A percentile compares a stretch with the other conserved stretches of the same genome.
Evolutionary conservation across 2,888 invertebrate species (phyloP).

Genomic region (Chymomyza fuscimana): DNA sequence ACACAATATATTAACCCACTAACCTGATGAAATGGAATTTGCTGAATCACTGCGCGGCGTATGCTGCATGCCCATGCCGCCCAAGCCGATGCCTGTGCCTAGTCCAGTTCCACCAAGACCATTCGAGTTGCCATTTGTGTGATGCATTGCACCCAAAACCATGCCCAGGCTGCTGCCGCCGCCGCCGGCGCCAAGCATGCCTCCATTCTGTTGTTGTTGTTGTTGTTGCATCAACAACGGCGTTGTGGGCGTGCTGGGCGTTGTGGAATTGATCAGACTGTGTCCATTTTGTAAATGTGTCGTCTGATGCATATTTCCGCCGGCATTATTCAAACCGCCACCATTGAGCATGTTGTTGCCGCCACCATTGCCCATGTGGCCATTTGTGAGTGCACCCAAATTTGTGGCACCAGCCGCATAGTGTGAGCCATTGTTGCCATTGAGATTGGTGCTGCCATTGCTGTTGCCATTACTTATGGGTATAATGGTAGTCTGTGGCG

Average conservation of each 20-base stretch:
- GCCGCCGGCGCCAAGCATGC: slow-evolving; percentile 20
- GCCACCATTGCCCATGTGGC: slow-evolving; percentile 36
- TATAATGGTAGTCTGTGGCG: slow-evolving; percentile 81
- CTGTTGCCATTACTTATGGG: slow-evolving; percentile 77
- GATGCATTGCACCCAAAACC: slow-evolving; percentile 31
- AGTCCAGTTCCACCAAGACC: slow-evolving; percentile 43
- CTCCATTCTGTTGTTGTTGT: slow-evolving; percentile 53
- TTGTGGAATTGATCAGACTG: slow-evolving; percentile 61
- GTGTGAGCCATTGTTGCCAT: slow-evolving; percentile 38
- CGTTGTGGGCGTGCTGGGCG: slow-evolving; percentile 41
- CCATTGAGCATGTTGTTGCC: slow-evolving; percentile 46
- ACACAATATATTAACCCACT: slow-evolving; percentile 43
- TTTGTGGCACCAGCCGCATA: slow-evolving; percentile 58
- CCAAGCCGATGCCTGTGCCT: slow-evolving; percentile 31
- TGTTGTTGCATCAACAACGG: slow-evolving; percentile 60
- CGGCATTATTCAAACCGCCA: slow-evolving; percentile 29
- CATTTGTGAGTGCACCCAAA: slow-evolving; percentile 54
- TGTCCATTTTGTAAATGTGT: slow-evolving; percentile 53
- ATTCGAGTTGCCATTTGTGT: slow-evolving; percentile 56
- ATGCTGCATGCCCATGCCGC: slow-evolving; percentile 71
- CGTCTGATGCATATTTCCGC: slow-evolving; percentile 26
- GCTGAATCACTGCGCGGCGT: slow-evolving; percentile 79
- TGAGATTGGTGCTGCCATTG: slow-evolving; percentile 33
- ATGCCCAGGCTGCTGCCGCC: slow-evolving; percentile 43
- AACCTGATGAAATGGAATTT: slow-evolving; percentile 80